Percentiles rank a stretch among this genome's conserved stretches.
phyloP scores from a whole-genome alignment of 2,888 invertebrate genomes.

The Metopia argyrocephala region DNA sequence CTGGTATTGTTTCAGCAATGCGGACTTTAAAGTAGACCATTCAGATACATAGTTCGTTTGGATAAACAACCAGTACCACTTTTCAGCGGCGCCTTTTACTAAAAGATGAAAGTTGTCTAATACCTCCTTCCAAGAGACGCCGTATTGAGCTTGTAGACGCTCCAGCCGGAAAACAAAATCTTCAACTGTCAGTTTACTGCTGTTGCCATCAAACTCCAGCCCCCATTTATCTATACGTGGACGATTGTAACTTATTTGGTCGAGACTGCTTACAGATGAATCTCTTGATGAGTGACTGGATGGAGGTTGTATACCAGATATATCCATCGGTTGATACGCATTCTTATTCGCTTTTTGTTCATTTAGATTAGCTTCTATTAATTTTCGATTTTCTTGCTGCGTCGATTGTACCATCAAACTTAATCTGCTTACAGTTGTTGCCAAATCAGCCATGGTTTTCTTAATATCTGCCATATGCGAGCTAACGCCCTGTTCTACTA shows the following conservation, averaged over 20 bases:
- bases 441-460: background rate
- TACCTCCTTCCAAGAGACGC: no score
- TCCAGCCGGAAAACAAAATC: no score
- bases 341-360: no score
- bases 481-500: background rate
- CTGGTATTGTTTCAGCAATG: background rate
- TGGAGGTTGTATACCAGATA: background rate
- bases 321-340: background rate
- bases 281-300: background rate
- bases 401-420: background rate
- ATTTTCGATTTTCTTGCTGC: slow-evolving; percentile 8
- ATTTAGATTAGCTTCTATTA: no score
- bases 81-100: background rate
- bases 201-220: no score
- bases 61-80: slow-evolving; percentile 1
- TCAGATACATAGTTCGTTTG: background rate
- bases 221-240: slow-evolving; percentile 1
- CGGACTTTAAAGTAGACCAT: background rate
- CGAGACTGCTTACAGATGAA: background rate
- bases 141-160: no score
- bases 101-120: background rate
- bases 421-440: background rate
- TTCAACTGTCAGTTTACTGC: no score
- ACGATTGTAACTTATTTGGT: background rate
- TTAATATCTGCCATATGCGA: background rate